These are phyloP conservation scores for Drosophila ohnishii DNA, from an alignment of 1,140 invertebrate species.

Conservation along the genomic window DNA sequence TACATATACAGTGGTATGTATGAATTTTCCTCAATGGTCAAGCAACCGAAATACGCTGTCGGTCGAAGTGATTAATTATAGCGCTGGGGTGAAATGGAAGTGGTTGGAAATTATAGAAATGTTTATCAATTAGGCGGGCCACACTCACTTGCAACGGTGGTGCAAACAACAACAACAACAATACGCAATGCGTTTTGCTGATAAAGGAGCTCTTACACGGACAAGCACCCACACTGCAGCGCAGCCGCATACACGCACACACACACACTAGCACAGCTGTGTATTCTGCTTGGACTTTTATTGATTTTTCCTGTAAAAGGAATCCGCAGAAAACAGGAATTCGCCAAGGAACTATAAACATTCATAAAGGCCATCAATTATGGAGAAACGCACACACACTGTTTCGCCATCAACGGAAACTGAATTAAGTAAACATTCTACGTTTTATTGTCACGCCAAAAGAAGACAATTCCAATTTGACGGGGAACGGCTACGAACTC, in stretches of 20 bases:
- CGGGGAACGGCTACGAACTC: slow-evolving; percentile 41
- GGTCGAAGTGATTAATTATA: slow-evolving; percentile 69
- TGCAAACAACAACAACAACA: slow-evolving; percentile 18
- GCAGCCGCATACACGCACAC: slow-evolving; percentile 45
- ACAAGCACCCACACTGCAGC: slow-evolving; percentile 21
- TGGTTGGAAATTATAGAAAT: slow-evolving; percentile 51
- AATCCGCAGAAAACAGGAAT: slow-evolving; percentile 40
- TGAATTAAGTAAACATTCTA: slow-evolving; percentile 45
- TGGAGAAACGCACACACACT: background rate
- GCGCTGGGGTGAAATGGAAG: slow-evolving; percentile 47
- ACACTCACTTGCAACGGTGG: slow-evolving; percentile 59
- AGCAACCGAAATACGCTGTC: slow-evolving; percentile 50
- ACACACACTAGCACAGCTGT: slow-evolving; percentile 12
- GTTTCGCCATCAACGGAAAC: slow-evolving; percentile 8
- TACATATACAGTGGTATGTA: background rate
- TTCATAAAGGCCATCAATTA: slow-evolving; percentile 20
- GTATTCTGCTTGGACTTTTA: slow-evolving; percentile 68
- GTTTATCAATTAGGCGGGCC: slow-evolving; percentile 70
- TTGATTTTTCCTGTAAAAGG: slow-evolving; percentile 79
- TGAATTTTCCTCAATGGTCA: slow-evolving; percentile 38
- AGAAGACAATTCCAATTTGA: slow-evolving; percentile 60
- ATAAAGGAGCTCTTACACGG: slow-evolving; percentile 58
- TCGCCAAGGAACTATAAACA: slow-evolving; percentile 6
- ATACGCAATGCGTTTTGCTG: slow-evolving; percentile 37
- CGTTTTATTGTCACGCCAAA: slow-evolving; percentile 51